Evolutionary conservation across 2,113 vertebrate genomes (phyloP), one percentile per base, ranked within the genome.

Genomic region (Tautogolabrus adspersus): DNA sequence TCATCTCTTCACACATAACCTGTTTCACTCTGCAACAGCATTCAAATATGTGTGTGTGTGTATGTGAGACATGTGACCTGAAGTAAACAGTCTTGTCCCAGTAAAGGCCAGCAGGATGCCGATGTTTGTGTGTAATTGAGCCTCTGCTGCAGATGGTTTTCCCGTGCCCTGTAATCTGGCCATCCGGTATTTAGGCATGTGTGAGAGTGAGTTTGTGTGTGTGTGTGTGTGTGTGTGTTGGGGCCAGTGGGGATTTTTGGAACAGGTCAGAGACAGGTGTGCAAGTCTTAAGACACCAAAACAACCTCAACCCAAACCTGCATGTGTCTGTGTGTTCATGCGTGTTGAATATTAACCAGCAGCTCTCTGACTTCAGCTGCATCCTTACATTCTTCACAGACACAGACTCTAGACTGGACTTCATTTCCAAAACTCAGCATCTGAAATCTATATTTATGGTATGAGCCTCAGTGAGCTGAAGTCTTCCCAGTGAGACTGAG

Each of bases 71-170:
- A n/a, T 68, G 69, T 66, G 89, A 87, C 76, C 77, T 77, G 81
- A 81, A 77, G 77, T 91, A 92, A 92, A 94, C 88, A 88, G 66
- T 73, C 76, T 42, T 71, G 55, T 81, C 83, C 81, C 64, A 74
- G 81, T 87, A 88, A 89, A 94, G 90, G 88, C 81, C 91, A 92
- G 87, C 85, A 88, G 86, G 88, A 91, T 85, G 84, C 83, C 83
- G 67, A 88, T 93, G 93, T 91, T 89, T 92, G 87, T 87, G 77
- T 86, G 90, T 90, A 92, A 93, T 90, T 92, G 84, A 90, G 75
- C 84, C 87, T 89, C 91, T 83, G 88, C 75, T 90, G 89, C 92
- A 94, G 91, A 93, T 92, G 91, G 83, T 84, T 89, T 79, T 72
- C 72, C 73, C 37, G 78, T 89, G 88, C 88, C 90, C 85, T 91